These are phyloP conservation scores for Centropristis striata DNA, from an alignment of 2,113 vertebrate genomes.

Conservation along the genomic window DNA sequence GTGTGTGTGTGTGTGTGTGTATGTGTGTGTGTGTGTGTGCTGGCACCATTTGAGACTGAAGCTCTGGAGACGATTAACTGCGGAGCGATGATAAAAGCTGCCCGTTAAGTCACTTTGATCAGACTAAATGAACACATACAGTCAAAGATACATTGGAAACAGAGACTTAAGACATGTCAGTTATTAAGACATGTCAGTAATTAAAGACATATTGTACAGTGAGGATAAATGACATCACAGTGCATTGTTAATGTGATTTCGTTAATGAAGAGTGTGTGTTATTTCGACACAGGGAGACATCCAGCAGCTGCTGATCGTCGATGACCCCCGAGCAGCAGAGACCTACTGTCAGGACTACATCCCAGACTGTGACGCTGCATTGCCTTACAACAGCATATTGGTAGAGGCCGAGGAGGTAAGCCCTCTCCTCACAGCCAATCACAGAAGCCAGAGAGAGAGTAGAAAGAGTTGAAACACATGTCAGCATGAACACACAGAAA, in stretches of 20 bases:
- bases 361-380: constrained; percentile 91
- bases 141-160: constrained; percentile 25
- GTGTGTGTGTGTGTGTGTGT: constrained; percentile 53
- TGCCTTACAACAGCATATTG: constrained; percentile 84
- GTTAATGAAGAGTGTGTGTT: constrained; percentile 11
- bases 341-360: constrained; percentile 96
- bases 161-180: constrained; percentile 14
- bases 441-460: constrained; percentile 1
- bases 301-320: constrained; percentile 93
- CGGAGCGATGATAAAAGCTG: constrained; percentile 49
- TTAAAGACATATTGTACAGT: constrained; percentile 2
- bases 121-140: constrained; percentile 44
- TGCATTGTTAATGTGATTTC: constrained; percentile 21
- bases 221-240: neutral
- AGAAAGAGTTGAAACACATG: neutral
- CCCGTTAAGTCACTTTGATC: constrained; percentile 71
- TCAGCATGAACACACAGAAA: neutral
- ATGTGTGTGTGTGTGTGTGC: constrained; percentile 27
- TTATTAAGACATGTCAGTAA: no score
- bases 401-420: constrained; percentile 78
- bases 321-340: constrained; percentile 90
- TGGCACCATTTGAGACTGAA: constrained; percentile 37
- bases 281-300: constrained; percentile 90
- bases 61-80: constrained; percentile 69
- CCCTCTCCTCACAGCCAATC: constrained; percentile 1